Base-by-base conservation (phyloP, 2,113 vertebrate species). In the Orycteropus afer region DNA sequence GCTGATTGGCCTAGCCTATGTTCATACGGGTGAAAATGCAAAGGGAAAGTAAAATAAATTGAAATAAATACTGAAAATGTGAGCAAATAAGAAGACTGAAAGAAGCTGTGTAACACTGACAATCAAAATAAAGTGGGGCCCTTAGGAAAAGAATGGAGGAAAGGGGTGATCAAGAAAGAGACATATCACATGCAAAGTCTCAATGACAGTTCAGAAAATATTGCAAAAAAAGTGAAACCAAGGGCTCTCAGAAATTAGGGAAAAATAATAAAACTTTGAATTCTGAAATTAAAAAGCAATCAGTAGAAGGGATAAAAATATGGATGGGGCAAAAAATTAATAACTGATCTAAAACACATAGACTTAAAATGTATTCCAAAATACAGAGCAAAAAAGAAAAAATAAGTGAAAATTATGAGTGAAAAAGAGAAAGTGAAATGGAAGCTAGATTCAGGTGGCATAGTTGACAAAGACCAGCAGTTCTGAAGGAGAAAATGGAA, bases 371-470 rank as follows among this genome's bases (percentile, higher is more conserved):
- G 86, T 32, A 32, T 1, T 42, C 17, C 34, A 86, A 2, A 86
- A 88, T 78, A 65, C 15, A 37, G 42, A 71, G n/a, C n/a, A 29
- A 73, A 53, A 77, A 74, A 45, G 49, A 23, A 93, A 93, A 90
- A 93, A 63, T 22, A 22, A 81, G 57, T 71, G 27, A 89, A 96
- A 78, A 80, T n/a, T 69, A 47, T 85, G 65, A 87, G 34, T 53
- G 17, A 67, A 77, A 95, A 53, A 94, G 37, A 85, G 18, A 93
- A 53, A 94, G 37, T 80, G 18, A 93, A 84, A 74, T 45, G 42
- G 42, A 92, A 3, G 32, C 18, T 37, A 76, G 37, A 81, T 4
- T 71, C 6, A 51, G 23, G 7, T 17, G 51, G 29, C 11, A 45
- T 59, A 37, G 51, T 23, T 80, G 10, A 80, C 37, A 76, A 49